phyloP scores from a whole-genome alignment of 2,888 invertebrate species.

The Poecilobothrus nobilitatus region DNA sequence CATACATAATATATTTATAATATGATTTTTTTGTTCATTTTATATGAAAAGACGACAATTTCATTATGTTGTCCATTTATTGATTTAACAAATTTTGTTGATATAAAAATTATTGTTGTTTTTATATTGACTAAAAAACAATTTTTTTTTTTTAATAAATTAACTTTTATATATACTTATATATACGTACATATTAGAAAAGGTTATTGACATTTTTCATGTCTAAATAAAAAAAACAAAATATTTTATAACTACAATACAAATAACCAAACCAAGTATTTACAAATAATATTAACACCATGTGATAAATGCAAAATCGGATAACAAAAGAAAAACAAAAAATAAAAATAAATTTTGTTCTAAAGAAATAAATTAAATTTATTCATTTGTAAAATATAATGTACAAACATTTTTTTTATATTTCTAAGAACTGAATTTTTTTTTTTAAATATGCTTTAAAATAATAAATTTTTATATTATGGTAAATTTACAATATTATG shows the following conservation, averaged over 20 bases:
- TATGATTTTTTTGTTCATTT: background rate
- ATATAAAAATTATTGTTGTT: background rate
- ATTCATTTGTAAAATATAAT: too few species aligned
- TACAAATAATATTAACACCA: background rate
- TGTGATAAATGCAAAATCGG: background rate
- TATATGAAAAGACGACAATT: background rate
- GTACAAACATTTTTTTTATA: too few species aligned
- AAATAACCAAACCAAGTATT: background rate
- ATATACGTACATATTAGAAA: background rate
- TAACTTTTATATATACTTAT: background rate
- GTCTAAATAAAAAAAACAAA: background rate
- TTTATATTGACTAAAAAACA: background rate
- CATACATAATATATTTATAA: too few species aligned
- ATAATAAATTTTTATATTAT: too few species aligned
- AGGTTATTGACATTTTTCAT: background rate
- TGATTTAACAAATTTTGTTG: background rate
- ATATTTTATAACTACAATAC: too few species aligned
- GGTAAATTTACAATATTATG: too few species aligned
- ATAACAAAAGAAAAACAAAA: too few species aligned
- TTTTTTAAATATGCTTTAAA: too few species aligned
- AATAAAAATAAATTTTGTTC: too few species aligned
- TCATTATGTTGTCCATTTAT: background rate
- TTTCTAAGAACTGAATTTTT: too few species aligned
- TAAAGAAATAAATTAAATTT: too few species aligned
- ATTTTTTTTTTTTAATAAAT: background rate